Conservation (phyloP, 2,888 invertebrate species). For the Onthophagus sagittarius region DNA sequence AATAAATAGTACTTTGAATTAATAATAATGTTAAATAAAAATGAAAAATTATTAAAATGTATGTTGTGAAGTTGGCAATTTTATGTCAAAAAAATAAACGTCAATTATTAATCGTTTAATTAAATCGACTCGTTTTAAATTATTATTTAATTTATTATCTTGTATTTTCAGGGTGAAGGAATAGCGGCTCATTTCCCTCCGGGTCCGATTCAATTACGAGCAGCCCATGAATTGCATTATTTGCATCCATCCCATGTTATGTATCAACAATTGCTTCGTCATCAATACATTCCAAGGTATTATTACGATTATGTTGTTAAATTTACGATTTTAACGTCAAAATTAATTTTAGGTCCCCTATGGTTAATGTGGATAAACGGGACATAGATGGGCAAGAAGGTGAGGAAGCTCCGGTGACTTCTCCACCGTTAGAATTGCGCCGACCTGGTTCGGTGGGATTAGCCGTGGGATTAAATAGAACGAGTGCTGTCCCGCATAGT, state of each 20-base stretch:
- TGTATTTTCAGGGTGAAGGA: conserved; percentile 54
- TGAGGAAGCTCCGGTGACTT: conserved; percentile 48
- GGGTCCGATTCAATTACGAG: conserved; percentile 42
- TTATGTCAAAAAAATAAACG: too few relatives aligned
- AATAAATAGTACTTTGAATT: too few relatives aligned
- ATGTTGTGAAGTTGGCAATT: too few relatives aligned
- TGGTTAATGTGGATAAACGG: conserved; percentile 59
- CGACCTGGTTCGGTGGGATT: conserved; percentile 54
- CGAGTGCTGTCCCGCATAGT: conserved; percentile 63
- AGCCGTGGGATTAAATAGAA: conserved; percentile 41
- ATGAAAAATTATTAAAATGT: too few relatives aligned
- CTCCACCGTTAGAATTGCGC: conserved; percentile 69
- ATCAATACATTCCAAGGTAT: conserved; percentile 27
- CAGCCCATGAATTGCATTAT: conserved; percentile 51
- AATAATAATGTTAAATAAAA: too few relatives aligned
- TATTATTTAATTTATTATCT: background rate
- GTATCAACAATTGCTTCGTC: conserved; percentile 56
- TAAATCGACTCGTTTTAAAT: too few relatives aligned
- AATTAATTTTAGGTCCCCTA: conserved; percentile 42
- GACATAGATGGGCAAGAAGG: conserved; percentile 54
- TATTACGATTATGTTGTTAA: background rate
- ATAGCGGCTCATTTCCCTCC: conserved; percentile 52
- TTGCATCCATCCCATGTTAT: conserved; percentile 53
- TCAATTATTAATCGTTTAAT: too few relatives aligned
- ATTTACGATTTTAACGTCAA: background rate